These are phyloP conservation scores for Chiridota heheva DNA, from an alignment of 35 echinoderm and acorn worm genomes.

Conservation along the genomic window DNA sequence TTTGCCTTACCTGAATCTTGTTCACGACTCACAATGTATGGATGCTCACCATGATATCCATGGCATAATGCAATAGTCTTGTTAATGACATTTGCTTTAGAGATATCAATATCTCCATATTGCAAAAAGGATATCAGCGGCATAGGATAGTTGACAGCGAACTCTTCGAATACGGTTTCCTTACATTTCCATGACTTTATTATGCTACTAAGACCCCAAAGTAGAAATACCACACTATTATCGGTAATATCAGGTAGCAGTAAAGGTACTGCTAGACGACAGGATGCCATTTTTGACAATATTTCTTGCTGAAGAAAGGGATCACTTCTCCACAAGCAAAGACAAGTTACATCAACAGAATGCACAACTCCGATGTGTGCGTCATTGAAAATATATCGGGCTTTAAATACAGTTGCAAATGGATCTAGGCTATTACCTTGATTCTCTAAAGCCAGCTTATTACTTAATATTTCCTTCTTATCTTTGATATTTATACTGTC, in stretches of 20 bases:
- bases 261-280: slow-evolving; percentile 6
- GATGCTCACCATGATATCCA: slow-evolving; percentile 28
- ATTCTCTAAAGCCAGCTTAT: too few species aligned
- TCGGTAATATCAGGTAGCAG: not conserved
- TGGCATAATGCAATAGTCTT: slow-evolving; percentile 8
- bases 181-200: slow-evolving; percentile 12
- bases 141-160: not conserved
- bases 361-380: too few species aligned
- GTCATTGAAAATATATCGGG: too few species aligned
- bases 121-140: not conserved
- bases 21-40: not conserved
- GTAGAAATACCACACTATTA: not conserved
- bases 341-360: too few species aligned
- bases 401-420: too few species aligned
- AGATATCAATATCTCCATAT: not conserved
- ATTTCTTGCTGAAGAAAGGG: slow-evolving; percentile 20
- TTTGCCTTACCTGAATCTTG: not conserved
- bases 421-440: too few species aligned
- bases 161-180: not conserved
- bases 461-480: too few species aligned
- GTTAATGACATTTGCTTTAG: slow-evolving; percentile 36
- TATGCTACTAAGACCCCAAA: slow-evolving; percentile 30
- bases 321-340: too few species aligned
- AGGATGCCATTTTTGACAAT: not conserved
- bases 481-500: too few species aligned